phyloP scores from a whole-genome alignment of 2,888 invertebrate genomes.

The Cephus pulcher region DNA sequence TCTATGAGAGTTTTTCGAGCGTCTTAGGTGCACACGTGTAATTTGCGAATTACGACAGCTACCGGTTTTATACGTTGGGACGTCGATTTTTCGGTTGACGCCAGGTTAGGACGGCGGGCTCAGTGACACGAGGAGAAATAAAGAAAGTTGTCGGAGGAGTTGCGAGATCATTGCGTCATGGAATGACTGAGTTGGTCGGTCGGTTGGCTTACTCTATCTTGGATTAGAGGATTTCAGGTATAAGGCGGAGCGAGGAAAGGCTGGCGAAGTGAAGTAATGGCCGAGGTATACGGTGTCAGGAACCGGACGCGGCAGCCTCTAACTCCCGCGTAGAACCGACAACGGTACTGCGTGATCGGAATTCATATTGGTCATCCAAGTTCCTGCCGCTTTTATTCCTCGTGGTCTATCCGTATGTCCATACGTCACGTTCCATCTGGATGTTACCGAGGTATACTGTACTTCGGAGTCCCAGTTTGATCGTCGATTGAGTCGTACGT shows the following conservation, averaged over 20 bases:
- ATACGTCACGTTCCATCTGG: not conserved
- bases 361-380: constrained; percentile 33
- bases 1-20: not conserved
- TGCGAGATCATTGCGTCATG: constrained; percentile 5
- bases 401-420: not conserved
- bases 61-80: not conserved
- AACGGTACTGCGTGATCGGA: constrained; percentile 39
- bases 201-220: not conserved
- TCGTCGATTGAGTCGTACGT: not conserved
- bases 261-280: constrained; percentile 8
- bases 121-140: constrained; percentile 3
- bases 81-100: not conserved
- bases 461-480: not conserved
- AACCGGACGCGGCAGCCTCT: constrained; percentile 47
- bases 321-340: not conserved
- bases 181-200: not conserved
- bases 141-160: constrained; percentile 8
- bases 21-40: not conserved
- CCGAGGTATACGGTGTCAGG: constrained; percentile 30
- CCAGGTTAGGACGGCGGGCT: not conserved
- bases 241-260: constrained; percentile 5
- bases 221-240: not conserved
- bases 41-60: not conserved
- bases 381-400: constrained; percentile 1
- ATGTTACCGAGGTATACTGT: not conserved